A percentile compares a stretch with the other conserved stretches of the same genome.
Conservation (phyloP, 2,888 invertebrate genomes). For the Microctonus aethiopoides region DNA sequence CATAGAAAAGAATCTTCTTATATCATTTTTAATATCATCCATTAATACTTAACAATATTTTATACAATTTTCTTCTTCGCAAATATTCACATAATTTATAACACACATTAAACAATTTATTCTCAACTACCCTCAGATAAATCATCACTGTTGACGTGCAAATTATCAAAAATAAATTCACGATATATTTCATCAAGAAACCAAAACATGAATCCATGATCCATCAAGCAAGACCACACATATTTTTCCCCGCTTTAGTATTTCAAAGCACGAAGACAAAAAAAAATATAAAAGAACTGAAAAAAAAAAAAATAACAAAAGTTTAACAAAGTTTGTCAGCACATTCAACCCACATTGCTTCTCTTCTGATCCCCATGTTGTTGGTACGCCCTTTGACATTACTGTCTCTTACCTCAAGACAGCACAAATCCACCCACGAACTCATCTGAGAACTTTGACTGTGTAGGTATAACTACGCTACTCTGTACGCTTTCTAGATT, state of each 20-base stretch:
- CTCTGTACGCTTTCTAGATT: slow-evolving; percentile 6
- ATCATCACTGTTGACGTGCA: background rate
- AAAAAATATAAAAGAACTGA: background rate
- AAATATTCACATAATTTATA: too few species aligned
- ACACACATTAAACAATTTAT: background rate
- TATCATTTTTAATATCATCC: background rate
- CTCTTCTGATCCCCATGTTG: background rate
- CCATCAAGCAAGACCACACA: background rate
- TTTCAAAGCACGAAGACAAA: slow-evolving; percentile 15
- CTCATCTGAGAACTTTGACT: background rate
- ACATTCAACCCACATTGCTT: slow-evolving; percentile 3
- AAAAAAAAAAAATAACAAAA: slow-evolving; percentile 9
- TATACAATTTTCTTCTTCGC: background rate
- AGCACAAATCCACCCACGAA: slow-evolving; percentile 6
- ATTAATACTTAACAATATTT: background rate
- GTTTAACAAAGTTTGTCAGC: slow-evolving; percentile 21
- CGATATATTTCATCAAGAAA: background rate
- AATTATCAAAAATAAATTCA: background rate
- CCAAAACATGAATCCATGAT: background rate
- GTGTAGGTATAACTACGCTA: background rate
- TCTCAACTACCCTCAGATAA: background rate
- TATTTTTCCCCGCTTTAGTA: slow-evolving; percentile 1
- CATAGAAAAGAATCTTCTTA: background rate
- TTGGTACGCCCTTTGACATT: background rate
- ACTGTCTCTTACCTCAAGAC: background rate